A percentile compares a stretch with the other conserved stretches of the same genome.
phyloP scores from a whole-genome alignment of 2,113 vertebrate species.

The Oophaga pumilio region DNA sequence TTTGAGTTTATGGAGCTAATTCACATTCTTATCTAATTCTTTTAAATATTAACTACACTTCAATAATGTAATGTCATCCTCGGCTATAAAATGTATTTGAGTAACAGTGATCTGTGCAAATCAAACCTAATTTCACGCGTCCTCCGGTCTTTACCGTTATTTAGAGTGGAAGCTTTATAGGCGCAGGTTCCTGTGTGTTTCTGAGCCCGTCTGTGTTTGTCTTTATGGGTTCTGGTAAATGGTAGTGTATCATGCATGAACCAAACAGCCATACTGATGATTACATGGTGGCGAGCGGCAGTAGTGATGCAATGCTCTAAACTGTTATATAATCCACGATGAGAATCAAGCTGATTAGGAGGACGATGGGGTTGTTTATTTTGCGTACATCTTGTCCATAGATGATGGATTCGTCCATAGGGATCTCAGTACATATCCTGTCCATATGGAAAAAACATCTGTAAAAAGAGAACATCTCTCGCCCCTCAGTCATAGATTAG shows the following conservation, averaged over 20 bases:
- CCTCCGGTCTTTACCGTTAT: not conserved
- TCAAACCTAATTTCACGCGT: not conserved
- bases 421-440: constrained; percentile 9
- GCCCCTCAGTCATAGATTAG: not conserved
- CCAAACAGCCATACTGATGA: not conserved
- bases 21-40: not conserved
- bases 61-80: not conserved
- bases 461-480: not conserved
- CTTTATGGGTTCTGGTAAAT: too few species aligned
- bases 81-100: constrained; percentile 10
- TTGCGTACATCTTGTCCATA: not conserved
- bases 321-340: not conserved
- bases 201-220: too few species aligned
- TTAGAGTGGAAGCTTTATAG: not conserved
- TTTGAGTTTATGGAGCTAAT: not conserved
- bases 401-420: not conserved
- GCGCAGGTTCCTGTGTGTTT: not conserved
- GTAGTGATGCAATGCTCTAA: not conserved
- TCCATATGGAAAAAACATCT: constrained; percentile 7
- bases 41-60: constrained; percentile 15
- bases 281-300: not conserved
- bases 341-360: not conserved
- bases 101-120: constrained; percentile 14
- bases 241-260: not conserved
- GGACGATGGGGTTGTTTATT: not conserved